Base-by-base conservation (phyloP, 2,113 vertebrate species). In the Cyphomyrus plagiostoma region DNA sequence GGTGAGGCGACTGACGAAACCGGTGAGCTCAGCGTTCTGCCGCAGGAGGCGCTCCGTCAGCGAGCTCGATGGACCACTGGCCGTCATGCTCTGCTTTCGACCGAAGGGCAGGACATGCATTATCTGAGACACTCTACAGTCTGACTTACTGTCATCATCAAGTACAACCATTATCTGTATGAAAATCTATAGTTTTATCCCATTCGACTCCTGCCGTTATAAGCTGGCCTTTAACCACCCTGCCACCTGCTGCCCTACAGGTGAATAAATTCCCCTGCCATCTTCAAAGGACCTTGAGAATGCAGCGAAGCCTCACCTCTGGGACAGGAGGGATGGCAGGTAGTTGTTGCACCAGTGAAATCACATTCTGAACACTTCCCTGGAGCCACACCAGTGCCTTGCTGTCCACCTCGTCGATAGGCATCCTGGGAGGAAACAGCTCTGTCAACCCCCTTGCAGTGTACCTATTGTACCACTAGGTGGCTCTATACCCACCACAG, bases 1-100 rank as follows among this genome's bases (percentile, higher is more conserved):
- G 0, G 97, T 99, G 92, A 99, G 95, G 0, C 96, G 96, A 91
- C 97, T 97, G 91, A 99, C 97, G 10, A 98, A 97, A 46, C 98
- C 98, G 0, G 97, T 99, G 83, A 99, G 95, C 92, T 99, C 98
- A 0, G 98, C 97, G 3, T 98, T 99, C 92, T 99, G 98, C 91
- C 96, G 96, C 91, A 99, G 96, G 87, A 99, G 95, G 42, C 97
- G 95, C 95, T 99, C 98, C 0, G 96, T 97, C 92, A 99, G 91
- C 0, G 95, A 94, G 91, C 94, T 95, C 87, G 95, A 95, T 0
- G 95, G 95, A 50, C 94, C 93, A 70, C 95, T 95, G 0, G 95
- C 92, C 0, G 94, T 90, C 7, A 93, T 77, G 87, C 93, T 95
- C 94, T 97, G 93, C 93, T 95, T 74, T 0, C 48, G 0, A 15